Evolutionary conservation across 2,113 vertebrate species (phyloP).

Genomic region (Psettodes erumei): DNA sequence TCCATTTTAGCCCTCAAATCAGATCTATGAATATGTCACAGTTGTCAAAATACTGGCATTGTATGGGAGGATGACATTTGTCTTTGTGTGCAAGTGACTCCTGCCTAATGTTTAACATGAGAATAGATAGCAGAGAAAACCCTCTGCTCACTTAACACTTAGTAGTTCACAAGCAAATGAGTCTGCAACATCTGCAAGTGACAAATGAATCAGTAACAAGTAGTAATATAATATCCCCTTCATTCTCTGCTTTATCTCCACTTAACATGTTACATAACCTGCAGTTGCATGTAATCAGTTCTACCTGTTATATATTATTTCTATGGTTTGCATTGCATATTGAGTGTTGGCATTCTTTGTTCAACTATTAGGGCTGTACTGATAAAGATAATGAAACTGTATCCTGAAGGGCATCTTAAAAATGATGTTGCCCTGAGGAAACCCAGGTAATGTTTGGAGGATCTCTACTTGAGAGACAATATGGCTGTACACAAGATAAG

Average conservation of each 20-base stretch:
- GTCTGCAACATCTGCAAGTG: constrained; percentile 8
- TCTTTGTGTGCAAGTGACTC: constrained; percentile 13
- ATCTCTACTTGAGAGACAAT: constrained; percentile 18
- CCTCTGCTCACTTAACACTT: background rate
- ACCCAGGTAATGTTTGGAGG: constrained; percentile 4
- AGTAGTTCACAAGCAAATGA: background rate
- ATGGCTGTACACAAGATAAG: background rate
- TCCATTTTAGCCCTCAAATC: constrained; percentile 20
- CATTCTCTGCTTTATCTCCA: background rate
- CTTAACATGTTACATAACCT: background rate
- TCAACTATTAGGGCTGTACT: constrained; percentile 3
- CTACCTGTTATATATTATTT: too few relatives aligned
- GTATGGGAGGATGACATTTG: constrained; percentile 7
- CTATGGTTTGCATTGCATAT: constrained; percentile 4
- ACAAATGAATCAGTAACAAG: constrained; percentile 6
- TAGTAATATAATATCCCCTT: background rate
- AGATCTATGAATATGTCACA: constrained; percentile 43
- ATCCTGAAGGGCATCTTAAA: constrained; percentile 17
- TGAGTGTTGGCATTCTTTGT: background rate
- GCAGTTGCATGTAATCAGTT: constrained; percentile 5
- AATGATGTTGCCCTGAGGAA: constrained; percentile 2
- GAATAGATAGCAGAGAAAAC: constrained; percentile 1
- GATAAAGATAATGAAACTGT: constrained; percentile 10
- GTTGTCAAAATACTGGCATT: background rate
- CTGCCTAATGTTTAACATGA: constrained; percentile 1